Base-by-base conservation (phyloP, 2,888 invertebrate species). In the Nemotelus pantherinus region DNA sequence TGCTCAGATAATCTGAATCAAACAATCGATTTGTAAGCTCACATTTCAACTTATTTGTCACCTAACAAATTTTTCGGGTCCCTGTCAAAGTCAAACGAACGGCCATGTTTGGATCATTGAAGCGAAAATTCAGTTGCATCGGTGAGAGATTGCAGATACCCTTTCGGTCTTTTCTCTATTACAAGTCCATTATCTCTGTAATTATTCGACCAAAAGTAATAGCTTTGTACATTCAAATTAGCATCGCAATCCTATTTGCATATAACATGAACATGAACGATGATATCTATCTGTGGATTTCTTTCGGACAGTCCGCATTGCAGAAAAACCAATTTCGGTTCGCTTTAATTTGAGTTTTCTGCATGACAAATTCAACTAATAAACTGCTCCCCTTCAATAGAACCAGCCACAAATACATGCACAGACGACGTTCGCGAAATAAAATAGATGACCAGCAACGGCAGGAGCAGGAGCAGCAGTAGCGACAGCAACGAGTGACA, bases 321-420 rank as follows among this genome's bases (percentile, higher is more conserved):
- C 74, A 74, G 74, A 55, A 48, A 60, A 74, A 7, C 60, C 60
- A 72, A 72, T 60, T 74, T 57, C 41, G 48, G 48, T 60, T 25
- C 48, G 60, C 41, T 74, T 58, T 60, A 60, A 74, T 74, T 74
- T 60, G 39, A 74, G 63, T 60, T 60, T 74, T 74, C 58, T 74
- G 74, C 74, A 60, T 74, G 74, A 60, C 74, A 74, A 74, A 58
- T 74, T 47, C 74, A 63, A 74, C 74, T 74, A 74, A 60, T 74
- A 74, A 74, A 63, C 60, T 39, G 25, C 25, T 6, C 25, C 7
- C 44, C 7, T 48, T 63, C 44, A 74, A 74, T 55, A 55, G 70
- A 43, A 70, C 9, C 7, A 47, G 48, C 48, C 39, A 71, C 57
- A 71, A 5, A 3, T 43, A 48, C n/a, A 67, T 45, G 58, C 45